Percentiles rank a stretch among this genome's conserved stretches.
Conservation (phyloP, 2,888 invertebrate genomes). For the Drosophila yooni region DNA sequence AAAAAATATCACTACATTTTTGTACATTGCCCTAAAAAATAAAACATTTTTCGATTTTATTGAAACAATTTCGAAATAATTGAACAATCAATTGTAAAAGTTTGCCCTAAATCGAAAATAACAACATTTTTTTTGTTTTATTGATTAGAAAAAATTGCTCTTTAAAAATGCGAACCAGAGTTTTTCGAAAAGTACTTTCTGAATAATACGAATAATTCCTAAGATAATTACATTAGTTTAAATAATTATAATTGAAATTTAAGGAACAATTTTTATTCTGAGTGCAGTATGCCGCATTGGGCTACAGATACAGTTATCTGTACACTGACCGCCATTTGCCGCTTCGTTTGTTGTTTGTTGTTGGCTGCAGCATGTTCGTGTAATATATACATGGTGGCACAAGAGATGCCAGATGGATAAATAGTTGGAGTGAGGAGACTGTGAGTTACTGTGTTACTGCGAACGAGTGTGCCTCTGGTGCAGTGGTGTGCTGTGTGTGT, state of each 20-base stretch:
- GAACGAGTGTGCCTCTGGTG: slow-evolving; percentile 39
- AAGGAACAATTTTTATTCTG: neutral
- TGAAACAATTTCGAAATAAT: neutral
- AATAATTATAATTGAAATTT: neutral
- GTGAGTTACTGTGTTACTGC: slow-evolving; percentile 34
- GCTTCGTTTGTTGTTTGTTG: slow-evolving; percentile 27
- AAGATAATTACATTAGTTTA: neutral
- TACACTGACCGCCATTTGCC: slow-evolving; percentile 26
- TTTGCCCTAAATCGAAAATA: neutral
- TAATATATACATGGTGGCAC: slow-evolving; percentile 30
- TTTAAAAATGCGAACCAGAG: neutral
- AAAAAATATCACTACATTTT: neutral
- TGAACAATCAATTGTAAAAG: neutral
- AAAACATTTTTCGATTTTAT: neutral
- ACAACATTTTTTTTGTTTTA: neutral
- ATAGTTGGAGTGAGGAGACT: slow-evolving; percentile 28
- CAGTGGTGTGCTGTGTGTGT: slow-evolving; percentile 35
- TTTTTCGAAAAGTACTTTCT: neutral
- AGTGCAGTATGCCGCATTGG: slow-evolving; percentile 25
- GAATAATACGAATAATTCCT: neutral
- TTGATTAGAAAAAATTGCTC: no score
- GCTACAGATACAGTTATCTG: slow-evolving; percentile 18
- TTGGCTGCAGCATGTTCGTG: slow-evolving; percentile 32
- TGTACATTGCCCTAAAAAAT: neutral
- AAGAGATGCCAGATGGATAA: slow-evolving; percentile 25